Evolutionary conservation across 1,140 invertebrate genomes (phyloP).

Genomic region (Cheumatopsyche charites): DNA sequence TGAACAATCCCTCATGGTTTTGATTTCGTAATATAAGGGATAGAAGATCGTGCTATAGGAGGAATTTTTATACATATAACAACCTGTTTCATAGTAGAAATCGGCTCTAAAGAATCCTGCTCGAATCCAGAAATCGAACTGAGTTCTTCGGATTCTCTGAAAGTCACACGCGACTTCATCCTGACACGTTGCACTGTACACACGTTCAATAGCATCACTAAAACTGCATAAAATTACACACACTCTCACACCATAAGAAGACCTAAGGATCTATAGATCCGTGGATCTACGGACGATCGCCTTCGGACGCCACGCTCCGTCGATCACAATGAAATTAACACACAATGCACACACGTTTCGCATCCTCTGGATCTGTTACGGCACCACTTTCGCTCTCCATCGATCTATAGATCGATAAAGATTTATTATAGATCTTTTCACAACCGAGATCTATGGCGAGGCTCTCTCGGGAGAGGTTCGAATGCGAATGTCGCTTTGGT

Average conservation of each 20-base stretch:
- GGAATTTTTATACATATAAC: too few species aligned
- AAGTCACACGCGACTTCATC: conserved; percentile 48
- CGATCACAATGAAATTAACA: conserved; percentile 7
- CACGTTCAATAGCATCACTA: conserved; percentile 44
- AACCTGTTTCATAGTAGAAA: conserved; percentile 21
- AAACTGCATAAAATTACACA: background rate
- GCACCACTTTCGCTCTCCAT: conserved; percentile 13
- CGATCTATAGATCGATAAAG: background rate
- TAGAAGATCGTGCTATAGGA: too few species aligned
- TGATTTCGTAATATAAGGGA: too few species aligned
- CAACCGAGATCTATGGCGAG: background rate
- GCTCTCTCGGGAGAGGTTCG: background rate
- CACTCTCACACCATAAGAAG: background rate
- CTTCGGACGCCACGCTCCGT: background rate
- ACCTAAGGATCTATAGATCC: conserved; percentile 2
- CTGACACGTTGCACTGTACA: conserved; percentile 41
- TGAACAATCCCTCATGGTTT: too few species aligned
- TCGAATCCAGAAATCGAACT: conserved; percentile 44
- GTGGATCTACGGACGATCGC: conserved; percentile 1
- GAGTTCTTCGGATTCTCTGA: conserved; percentile 46
- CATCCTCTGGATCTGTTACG: background rate
- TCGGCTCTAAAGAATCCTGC: conserved; percentile 46
- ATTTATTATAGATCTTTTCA: background rate
- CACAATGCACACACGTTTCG: background rate
- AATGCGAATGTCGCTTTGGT: conserved; percentile 34